Evolutionary conservation across 2,888 invertebrate genomes (phyloP), one percentile per base, ranked within the genome.

Genomic region (Drosophila eohydei): DNA sequence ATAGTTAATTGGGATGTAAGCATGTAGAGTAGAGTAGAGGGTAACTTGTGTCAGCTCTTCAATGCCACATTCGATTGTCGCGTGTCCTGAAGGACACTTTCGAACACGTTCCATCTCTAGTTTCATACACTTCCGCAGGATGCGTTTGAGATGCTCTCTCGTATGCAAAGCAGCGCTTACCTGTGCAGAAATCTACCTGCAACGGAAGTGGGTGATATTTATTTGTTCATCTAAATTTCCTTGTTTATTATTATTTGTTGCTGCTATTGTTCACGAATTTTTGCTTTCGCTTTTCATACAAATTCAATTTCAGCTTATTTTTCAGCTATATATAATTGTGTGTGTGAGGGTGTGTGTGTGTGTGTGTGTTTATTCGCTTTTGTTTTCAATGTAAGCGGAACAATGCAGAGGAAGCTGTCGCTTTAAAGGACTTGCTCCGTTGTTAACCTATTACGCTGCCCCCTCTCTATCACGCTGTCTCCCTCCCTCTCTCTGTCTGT

Each of bases 221-320:
- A 21, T 46, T 48, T 38, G 28, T 48, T 38, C 46, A 36, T 52
- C 36, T 38, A 56, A 50, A 51, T 60, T 67, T 67, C 67, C 40
- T 40, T 34, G 40, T 34, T 38, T 74, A 51, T 65, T 62, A 61
- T 66, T 61, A 51, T 63, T 41, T 28, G 5, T 34, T 74, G 11
- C 46, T 41, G 41, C 55, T 21, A 43, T 74, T 74, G 61, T 68
- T 36, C 44, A 11, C 5, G 64, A 64, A 52, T 70, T 71, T 50
- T 70, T 70, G 85, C 88, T 85, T 85, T 85, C 85, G 89, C 85
- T 89, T 85, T 89, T 87, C 73, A 84, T 80, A 74, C 61, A 69
- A 89, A 87, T 78, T 88, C 73, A 80, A 78, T 79, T 89, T 87
- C 71, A 69, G 72, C 56, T 71, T 26, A 21, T 52, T 26, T 48